Percentiles rank a stretch among this genome's conserved stretches.
phyloP scores from a whole-genome alignment of 2,888 invertebrate species.

The Dolichomitus sp. region DNA sequence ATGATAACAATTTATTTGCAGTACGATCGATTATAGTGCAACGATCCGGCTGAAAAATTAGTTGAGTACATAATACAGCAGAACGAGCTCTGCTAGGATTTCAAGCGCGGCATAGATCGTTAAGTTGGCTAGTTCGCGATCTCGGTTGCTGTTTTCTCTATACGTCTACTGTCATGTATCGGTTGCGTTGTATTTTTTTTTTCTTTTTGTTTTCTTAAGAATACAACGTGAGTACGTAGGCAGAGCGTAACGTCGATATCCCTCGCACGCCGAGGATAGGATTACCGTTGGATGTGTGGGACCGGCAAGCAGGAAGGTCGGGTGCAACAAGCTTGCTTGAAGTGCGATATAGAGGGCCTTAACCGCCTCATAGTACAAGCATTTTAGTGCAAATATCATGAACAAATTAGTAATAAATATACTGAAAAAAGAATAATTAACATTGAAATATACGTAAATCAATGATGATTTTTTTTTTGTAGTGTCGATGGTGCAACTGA shows the following conservation, averaged over 20 bases:
- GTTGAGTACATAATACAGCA: slow-evolving; percentile 36
- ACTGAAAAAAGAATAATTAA: background rate
- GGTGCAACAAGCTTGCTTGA: slow-evolving; percentile 46
- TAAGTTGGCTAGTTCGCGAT: slow-evolving; percentile 58
- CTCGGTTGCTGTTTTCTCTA: slow-evolving; percentile 55
- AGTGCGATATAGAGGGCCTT: slow-evolving; percentile 52
- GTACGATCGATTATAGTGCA: background rate
- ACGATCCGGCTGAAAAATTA: slow-evolving; percentile 6
- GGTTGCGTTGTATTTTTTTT: slow-evolving; percentile 54
- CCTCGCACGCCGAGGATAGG: slow-evolving; percentile 73
- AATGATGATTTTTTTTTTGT: background rate
- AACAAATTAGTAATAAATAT: background rate
- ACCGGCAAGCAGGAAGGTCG: slow-evolving; percentile 51
- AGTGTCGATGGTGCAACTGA: no score
- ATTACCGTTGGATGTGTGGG: slow-evolving; percentile 80
- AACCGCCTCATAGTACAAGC: slow-evolving; percentile 32
- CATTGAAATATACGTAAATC: background rate
- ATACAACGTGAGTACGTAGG: slow-evolving; percentile 68
- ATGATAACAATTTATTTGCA: background rate
- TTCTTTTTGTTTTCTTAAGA: slow-evolving; percentile 38
- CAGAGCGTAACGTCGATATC: slow-evolving; percentile 78
- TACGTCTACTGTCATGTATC: slow-evolving; percentile 60
- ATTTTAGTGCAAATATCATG: background rate
- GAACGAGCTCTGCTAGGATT: slow-evolving; percentile 59
- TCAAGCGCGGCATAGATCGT: slow-evolving; percentile 63